Percentiles rank a stretch among this genome's conserved stretches.
Evolutionary conservation across 2,888 invertebrate genomes (phyloP).

Genomic region (Willowsia nigromaculata): DNA sequence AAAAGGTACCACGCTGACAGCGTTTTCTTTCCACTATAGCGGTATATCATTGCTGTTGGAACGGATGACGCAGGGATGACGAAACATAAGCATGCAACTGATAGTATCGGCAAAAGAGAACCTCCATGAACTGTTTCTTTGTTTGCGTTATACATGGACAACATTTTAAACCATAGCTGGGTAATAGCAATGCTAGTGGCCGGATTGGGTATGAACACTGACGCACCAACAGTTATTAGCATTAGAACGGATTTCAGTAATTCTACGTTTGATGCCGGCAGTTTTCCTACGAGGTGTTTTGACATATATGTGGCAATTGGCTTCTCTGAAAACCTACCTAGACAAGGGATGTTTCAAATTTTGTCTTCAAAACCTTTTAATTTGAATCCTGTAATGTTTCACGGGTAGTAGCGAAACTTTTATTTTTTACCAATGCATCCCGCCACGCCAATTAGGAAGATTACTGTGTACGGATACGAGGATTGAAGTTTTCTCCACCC

Average conservation of each 20-base stretch:
- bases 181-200: background rate
- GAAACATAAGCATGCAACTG: conserved; percentile 29
- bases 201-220: conserved; percentile 7
- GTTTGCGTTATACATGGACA: background rate
- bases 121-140: background rate
- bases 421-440: conserved; percentile 16
- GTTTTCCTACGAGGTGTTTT: background rate
- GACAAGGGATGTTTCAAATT: background rate
- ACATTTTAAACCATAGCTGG: background rate
- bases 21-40: background rate
- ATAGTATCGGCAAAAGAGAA: background rate
- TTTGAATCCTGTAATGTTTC: no score
- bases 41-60: conserved; percentile 37
- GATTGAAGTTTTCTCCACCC: conserved; percentile 62
- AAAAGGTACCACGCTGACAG: conserved; percentile 42
- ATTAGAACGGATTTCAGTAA: background rate
- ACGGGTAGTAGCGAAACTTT: background rate
- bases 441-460: conserved; percentile 50
- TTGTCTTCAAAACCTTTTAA: background rate
- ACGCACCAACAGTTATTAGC: background rate
- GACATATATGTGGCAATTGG: background rate
- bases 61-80: conserved; percentile 36
- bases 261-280: background rate
- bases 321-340: conserved; percentile 20
- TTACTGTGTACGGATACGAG: conserved; percentile 46